Base-by-base conservation (phyloP, 2,888 invertebrate genomes). In the Andrena trimmerana region DNA sequence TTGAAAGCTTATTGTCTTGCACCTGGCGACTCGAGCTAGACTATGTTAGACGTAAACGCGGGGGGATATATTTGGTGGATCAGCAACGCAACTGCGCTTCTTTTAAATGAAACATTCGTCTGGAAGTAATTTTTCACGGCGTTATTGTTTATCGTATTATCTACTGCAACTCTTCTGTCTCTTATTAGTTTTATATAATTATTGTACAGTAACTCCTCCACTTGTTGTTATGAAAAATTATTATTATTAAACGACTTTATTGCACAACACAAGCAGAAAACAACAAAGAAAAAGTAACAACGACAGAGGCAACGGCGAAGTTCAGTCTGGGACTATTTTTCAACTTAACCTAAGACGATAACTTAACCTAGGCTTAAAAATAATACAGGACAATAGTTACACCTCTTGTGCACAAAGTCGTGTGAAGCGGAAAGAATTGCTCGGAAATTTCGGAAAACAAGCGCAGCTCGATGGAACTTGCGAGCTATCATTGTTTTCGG, bases 401-500 rank as follows among this genome's bases (percentile, higher is more conserved):
- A 31, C 24, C 62, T 1, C 75, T 54, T 50, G 20, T 36, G 33
- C 29, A 16, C n/a, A 29, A 67, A 31, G 50, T 29, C 48, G 52
- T 36, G 29, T 24, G 59, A 16, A 65, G 59, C 50, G 20, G 20
- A 24, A 20, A 60, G 42, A 65, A 33, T 33, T 20, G 50, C 33
- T 20, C 59, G 65, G 59, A 66, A 73, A 66, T 77, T 73, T 24
- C n/a, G 33, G 73, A 50, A 65, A 59, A 77, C 59, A 33, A 36
- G 48, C 33, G 50, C 31, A 68, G 52, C 62, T 68, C 48, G 6
- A 75, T 78, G 60, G 67, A 68, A 66, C 60, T 74, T 5, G 52
- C 10, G 60, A 68, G 62, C 74, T 74, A 42, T 52, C 67, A 78
- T 78, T 78, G 67, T 68, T 66, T 77, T 77, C 65, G 3, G 20